phyloP scores from a whole-genome alignment of 2,113 vertebrate genomes.

The Spizaetus ornatus region DNA sequence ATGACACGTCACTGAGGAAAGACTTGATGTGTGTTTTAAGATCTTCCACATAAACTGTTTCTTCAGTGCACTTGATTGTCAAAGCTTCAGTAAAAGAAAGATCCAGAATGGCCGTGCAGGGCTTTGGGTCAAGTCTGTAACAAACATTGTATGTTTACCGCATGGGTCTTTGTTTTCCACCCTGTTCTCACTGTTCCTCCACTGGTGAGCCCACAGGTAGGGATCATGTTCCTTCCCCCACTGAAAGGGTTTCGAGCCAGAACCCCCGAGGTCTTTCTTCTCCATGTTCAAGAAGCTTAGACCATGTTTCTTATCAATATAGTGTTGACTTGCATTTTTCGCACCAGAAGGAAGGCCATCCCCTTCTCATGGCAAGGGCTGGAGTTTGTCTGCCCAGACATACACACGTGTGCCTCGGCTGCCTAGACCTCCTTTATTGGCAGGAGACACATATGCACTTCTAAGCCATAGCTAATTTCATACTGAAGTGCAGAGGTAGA shows the following conservation, averaged over 20 bases:
- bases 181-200: not conserved
- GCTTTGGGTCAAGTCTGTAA: not conserved
- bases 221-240: not conserved
- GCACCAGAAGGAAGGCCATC: not conserved
- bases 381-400: not conserved
- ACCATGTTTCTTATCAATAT: not conserved
- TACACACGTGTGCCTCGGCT: accelerated
- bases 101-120: not conserved
- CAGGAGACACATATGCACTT: not conserved
- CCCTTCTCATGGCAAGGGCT: not conserved
- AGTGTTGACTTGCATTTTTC: not conserved
- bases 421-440: not conserved
- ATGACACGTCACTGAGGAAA: not conserved
- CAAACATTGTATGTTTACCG: not conserved
- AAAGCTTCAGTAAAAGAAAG: not conserved
- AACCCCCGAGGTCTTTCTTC: not conserved
- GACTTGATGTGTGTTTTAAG: not conserved
- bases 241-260: not conserved
- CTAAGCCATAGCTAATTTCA: not conserved
- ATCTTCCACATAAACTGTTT: not conserved
- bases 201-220: not conserved
- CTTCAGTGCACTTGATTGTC: not conserved
- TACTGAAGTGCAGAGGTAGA: not conserved
- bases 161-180: not conserved
- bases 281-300: not conserved